These are phyloP conservation scores for roundworm (Caenorhabditis elegans) DNA, from an alignment of 1,140 invertebrate genomes.

Conservation along the genomic window WBcel235 BX284604.4:7044001-7044500, in stretches of 20 bases:
- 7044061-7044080: too few relatives aligned
- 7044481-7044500: constrained; percentile 4
- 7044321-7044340: too few relatives aligned
- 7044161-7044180: constrained; percentile 15
- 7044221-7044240: constrained; percentile 23
- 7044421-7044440: not conserved
- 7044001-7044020: too few relatives aligned
- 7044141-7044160: not conserved
- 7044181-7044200: constrained; percentile 11
- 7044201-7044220: constrained; percentile 10
- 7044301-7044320: too few relatives aligned
- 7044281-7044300: too few relatives aligned
- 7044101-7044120: constrained; percentile 1
- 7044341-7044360: too few relatives aligned
- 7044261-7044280: too few relatives aligned
- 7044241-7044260: not conserved
- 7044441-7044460: constrained; percentile 16
- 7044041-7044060: too few relatives aligned
- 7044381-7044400: too few relatives aligned
- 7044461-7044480: constrained; percentile 18
- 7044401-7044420: too few relatives aligned
- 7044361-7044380: too few relatives aligned
- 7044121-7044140: not conserved
- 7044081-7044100: not conserved
- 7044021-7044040: too few relatives aligned